Evolutionary conservation across 2,888 invertebrate species (phyloP), one percentile per base, ranked within the genome.

Genomic region (Platycheirus rosarum): DNA sequence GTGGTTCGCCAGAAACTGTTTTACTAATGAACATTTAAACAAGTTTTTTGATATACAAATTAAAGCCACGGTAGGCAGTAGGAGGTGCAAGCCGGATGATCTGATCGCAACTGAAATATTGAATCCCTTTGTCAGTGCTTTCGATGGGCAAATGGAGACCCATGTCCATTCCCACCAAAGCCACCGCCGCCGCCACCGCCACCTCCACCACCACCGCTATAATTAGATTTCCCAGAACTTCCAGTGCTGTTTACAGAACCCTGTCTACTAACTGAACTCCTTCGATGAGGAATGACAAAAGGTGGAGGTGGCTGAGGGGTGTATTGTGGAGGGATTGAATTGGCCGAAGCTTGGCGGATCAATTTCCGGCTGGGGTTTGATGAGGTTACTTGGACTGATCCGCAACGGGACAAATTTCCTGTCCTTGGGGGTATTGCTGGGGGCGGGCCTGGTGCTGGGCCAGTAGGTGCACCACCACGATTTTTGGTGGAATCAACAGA

Each of bases 51-150:
- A 13, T 48, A 23, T 1, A 11, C 18, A 16, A 65, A 60, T 87
- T 86, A 89, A 32, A 90, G 87, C 90, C 90, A 90, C 6, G 90
- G 90, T 68, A 90, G 87, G 75, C 90, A 90, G 77, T 89, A 89
- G 32, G 89, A 87, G 63, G 89, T 88, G 65, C 90, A 90, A 26
- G 86, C 87, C 42, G 82, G 82, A 20, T 82, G 49, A 35, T 82
- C 82, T 49, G 82, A 63, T 69, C 86, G 86, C 68, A 89, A 87
- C 60, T 88, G 88, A 65, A 90, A 89, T 60, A 90, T 88, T 6
- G 90, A 90, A 85, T 89, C 89, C 86, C 90, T 89, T 87, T 90
- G 90, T 90, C 90, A 90, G 90, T 90, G 90, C 71, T 89, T 89
- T 79, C 89, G 88, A 76, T 86, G 87, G 86, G 60, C 86, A 86